Percentiles rank a stretch among this genome's conserved stretches.
phyloP scores from a whole-genome alignment of 2,113 vertebrate species.

The Corythornis cristatus region DNA sequence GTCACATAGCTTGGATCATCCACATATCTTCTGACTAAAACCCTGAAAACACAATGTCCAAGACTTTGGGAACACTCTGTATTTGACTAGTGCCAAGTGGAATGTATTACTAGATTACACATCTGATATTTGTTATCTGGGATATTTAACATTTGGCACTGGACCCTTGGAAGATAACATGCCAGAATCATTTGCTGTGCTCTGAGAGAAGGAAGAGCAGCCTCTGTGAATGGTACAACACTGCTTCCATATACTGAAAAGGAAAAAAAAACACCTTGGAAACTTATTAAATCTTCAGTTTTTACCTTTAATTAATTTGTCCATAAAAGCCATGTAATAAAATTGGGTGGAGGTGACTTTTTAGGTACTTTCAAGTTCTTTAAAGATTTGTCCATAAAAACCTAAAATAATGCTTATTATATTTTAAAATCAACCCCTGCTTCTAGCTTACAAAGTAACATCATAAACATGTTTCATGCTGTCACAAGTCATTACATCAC shows the following conservation, averaged over 20 bases:
- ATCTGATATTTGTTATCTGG: constrained; percentile 57
- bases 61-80: constrained; percentile 37
- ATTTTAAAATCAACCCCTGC: neutral
- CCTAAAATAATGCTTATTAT: neutral
- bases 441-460: neutral
- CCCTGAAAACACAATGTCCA: constrained; percentile 46
- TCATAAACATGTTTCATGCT: neutral
- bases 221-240: neutral
- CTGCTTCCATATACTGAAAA: neutral
- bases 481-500: neutral
- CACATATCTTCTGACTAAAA: constrained; percentile 46
- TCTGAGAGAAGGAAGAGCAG: neutral
- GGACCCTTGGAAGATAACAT: constrained; percentile 38
- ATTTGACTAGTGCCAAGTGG: constrained; percentile 28
- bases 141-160: constrained; percentile 58
- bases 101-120: constrained; percentile 55
- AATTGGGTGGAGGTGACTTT: neutral
- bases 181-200: constrained; percentile 37
- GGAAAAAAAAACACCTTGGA: neutral
- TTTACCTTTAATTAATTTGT: neutral
- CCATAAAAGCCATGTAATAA: neutral
- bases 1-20: constrained; percentile 53
- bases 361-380: neutral
- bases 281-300: neutral
- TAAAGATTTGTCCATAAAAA: neutral